Evolutionary conservation across 2,888 invertebrate species (phyloP), one percentile per base, ranked within the genome.

Genomic region (Apantesis nais): DNA sequence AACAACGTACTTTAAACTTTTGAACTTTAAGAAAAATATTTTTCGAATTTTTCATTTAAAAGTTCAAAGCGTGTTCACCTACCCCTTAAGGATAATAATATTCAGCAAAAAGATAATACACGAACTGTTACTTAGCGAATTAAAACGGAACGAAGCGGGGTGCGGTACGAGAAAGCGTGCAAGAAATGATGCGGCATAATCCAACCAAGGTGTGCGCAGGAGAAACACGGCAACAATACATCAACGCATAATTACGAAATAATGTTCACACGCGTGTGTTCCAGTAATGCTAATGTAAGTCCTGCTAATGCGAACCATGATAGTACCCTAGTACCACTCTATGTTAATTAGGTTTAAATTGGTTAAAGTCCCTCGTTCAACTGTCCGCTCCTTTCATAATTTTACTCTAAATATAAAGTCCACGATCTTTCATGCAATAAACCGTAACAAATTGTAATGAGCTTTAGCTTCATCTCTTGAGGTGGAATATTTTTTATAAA

Each of bases 121-220:
- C 39, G 71, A 70, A 62, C 70, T 68, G 66, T 67, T 75, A 73
- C 76, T 77, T 74, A 79, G 52, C 41, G 70, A 78, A 75, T 77
- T 78, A 79, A 80, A 83, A 80, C 76, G 76, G 77, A 81, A 79
- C 78, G 77, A 77, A 82, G 81, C 78, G 82, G 77, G 82, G 81
- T 79, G 78, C 62, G 82, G 70, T 74, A 79, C 76, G 82, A 83
- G 86, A 89, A 88, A 89, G 88, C 85, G 82, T 78, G 81, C 77
- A 86, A 85, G 85, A 86, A 88, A 85, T 88, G 86, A 88, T 88
- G 85, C 86, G 83, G 78, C 77, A 79, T 82, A 85, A 85, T 79
- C 72, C 70, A 78, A 78, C 72, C 74, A 66, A 79, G 74, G 77
- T 75, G 77, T 75, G 72, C 72, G 66, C 68, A 62, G 65, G 74